These are phyloP conservation scores for Notolabrus celidotus DNA, from an alignment of 2,797 vertebrate species.

Conservation along the genomic window DNA sequence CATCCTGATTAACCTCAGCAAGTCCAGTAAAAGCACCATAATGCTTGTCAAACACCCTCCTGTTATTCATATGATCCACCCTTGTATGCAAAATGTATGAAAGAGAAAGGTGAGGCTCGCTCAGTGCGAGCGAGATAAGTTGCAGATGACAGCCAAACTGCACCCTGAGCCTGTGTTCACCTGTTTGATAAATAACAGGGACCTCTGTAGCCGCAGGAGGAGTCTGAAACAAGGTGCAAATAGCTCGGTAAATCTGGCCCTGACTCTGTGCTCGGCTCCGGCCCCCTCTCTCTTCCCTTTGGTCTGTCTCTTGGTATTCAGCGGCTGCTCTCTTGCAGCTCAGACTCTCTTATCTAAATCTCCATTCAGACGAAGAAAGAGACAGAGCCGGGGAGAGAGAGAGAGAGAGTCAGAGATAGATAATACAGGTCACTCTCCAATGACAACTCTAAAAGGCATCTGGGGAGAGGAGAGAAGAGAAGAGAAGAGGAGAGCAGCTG, in stretches of 20 bases:
- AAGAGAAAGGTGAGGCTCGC: conserved; percentile 15
- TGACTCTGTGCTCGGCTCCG: conserved; percentile 39
- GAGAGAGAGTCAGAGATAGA: conserved; percentile 70
- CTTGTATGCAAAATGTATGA: conserved; percentile 17
- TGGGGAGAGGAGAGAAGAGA: conserved; percentile 53
- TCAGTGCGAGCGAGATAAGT: conserved; percentile 10
- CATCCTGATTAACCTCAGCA: neutral
- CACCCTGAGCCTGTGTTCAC: conserved; percentile 4
- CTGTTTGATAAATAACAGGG: conserved; percentile 46
- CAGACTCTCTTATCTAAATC: conserved; percentile 82
- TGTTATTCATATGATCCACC: conserved; percentile 20
- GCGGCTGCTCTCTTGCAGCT: conserved; percentile 71
- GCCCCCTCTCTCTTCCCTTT: conserved; percentile 29
- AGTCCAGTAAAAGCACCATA: conserved; percentile 1
- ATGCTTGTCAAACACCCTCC: neutral
- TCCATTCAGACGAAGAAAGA: conserved; percentile 76
- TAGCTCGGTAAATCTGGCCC: conserved; percentile 51
- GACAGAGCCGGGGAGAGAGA: conserved; percentile 59
- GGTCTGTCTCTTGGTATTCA: conserved; percentile 76
- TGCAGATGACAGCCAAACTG: conserved; percentile 27
- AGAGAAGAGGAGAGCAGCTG: conserved; percentile 35
- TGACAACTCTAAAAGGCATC: conserved; percentile 79
- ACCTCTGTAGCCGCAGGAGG: conserved; percentile 16
- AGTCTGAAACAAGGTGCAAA: conserved; percentile 55
- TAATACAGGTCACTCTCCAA: conserved; percentile 83